Conservation (phyloP, 2,797 vertebrate species). For the Amniataba percoides region DNA sequence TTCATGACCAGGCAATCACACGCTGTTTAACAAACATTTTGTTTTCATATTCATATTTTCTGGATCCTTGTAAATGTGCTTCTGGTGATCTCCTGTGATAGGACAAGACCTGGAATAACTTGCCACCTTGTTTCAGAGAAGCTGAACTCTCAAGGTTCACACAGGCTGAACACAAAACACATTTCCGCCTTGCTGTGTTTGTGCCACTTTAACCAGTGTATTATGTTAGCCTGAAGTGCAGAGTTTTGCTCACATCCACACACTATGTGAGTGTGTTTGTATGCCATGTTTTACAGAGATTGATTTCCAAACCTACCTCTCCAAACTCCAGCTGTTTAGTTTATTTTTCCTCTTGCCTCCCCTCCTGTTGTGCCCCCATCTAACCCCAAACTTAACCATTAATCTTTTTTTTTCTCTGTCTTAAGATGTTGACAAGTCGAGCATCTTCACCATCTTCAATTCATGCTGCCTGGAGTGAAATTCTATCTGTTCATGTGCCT, state of each 20-base stretch:
- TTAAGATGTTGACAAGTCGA: conserved; percentile 14
- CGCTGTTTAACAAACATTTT: not conserved
- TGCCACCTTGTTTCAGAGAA: conserved; percentile 6
- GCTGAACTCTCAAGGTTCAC: not conserved
- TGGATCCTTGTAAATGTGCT: not conserved
- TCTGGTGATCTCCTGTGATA: not conserved
- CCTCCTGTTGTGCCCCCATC: not conserved
- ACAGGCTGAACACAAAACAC: not conserved
- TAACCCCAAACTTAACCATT: not conserved
- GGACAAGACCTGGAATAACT: not conserved
- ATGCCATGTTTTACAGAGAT: not conserved
- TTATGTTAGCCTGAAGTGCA: not conserved
- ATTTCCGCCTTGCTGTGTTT: not conserved
- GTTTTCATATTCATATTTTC: not conserved
- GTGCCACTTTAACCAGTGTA: not conserved
- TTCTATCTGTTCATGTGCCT: not conserved
- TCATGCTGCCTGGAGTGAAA: not conserved
- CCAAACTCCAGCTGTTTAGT: not conserved
- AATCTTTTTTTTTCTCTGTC: not conserved
- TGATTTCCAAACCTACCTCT: not conserved
- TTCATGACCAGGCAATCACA: not conserved
- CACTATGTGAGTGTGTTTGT: not conserved
- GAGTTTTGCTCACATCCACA: not conserved
- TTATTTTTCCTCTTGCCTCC: not conserved
- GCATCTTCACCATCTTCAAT: not conserved